A percentile compares a stretch with the other conserved stretches of the same genome.
Evolutionary conservation across 2,888 invertebrate genomes (phyloP).

Genomic region (Drosophila villosipedis): DNA sequence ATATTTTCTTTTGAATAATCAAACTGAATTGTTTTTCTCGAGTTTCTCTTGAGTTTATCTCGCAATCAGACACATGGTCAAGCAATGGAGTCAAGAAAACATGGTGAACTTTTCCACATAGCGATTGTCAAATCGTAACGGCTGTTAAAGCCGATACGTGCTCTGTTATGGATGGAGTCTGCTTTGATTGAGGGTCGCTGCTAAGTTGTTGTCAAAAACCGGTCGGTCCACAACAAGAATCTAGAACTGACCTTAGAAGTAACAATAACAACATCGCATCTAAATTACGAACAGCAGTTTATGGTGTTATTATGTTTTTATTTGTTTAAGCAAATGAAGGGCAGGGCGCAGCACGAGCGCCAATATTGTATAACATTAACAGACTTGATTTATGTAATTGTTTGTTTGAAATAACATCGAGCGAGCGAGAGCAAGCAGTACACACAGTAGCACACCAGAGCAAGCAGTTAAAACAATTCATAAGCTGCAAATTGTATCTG

Average conservation of each 20-base stretch:
- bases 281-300: constrained; percentile 10
- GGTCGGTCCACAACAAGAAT: constrained; percentile 48
- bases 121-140: constrained; percentile 27
- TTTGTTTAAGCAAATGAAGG: constrained; percentile 21
- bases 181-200: constrained; percentile 20
- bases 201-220: constrained; percentile 34
- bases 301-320: constrained; percentile 14
- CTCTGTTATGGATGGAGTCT: neutral
- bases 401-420: constrained; percentile 2
- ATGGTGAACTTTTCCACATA: constrained; percentile 35
- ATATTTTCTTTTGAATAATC: neutral
- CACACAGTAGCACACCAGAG: too few relatives aligned
- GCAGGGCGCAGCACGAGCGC: constrained; percentile 35
- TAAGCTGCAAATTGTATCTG: constrained; percentile 19
- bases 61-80: constrained; percentile 31
- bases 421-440: constrained; percentile 37
- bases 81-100: constrained; percentile 7
- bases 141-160: neutral
- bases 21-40: neutral
- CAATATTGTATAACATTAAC: constrained; percentile 36
- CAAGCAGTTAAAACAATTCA: constrained; percentile 32
- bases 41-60: neutral
- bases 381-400: constrained; percentile 30
- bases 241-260: constrained; percentile 55
- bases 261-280: constrained; percentile 24